Percentiles rank a stretch among this genome's conserved stretches.
These are phyloP conservation scores for Aphelocoma coerulescens DNA, from an alignment of 2,113 vertebrate genomes.

Conservation along the genomic window DNA sequence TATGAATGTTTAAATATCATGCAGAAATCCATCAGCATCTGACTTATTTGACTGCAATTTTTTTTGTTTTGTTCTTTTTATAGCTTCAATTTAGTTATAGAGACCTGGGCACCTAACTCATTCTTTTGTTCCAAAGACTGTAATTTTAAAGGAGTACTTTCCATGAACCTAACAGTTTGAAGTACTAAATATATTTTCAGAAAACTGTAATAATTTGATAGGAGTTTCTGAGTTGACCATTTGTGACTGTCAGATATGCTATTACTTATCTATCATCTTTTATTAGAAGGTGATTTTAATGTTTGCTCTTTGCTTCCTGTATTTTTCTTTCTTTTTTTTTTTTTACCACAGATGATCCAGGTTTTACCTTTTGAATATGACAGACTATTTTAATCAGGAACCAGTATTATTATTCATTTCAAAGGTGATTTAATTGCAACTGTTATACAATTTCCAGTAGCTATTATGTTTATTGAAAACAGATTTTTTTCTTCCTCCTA, in stretches of 20 bases:
- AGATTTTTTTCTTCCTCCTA: background rate
- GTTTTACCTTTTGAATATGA: background rate
- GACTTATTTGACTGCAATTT: background rate
- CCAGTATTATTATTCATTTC: background rate
- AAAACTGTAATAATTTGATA: background rate
- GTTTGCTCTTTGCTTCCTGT: background rate
- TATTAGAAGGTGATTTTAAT: background rate
- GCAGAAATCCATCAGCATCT: background rate
- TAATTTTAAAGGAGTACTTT: background rate
- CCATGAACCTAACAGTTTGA: background rate
- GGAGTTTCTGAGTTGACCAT: background rate
- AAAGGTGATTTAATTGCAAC: background rate
- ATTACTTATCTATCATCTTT: background rate
- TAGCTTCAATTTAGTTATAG: background rate
- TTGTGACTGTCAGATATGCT: constrained; percentile 4
- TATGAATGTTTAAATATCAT: constrained; percentile 30
- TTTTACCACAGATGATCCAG: background rate
- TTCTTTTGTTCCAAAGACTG: constrained; percentile 21
- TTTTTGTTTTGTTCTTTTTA: background rate
- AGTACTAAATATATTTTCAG: constrained; percentile 16
- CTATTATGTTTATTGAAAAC: background rate
- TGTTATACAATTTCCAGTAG: background rate
- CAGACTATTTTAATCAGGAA: background rate
- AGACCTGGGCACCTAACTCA: background rate
- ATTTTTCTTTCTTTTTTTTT: background rate